Evolutionary conservation across 1,140 invertebrate species (phyloP).

Genomic region (Pogonomyrmex barbatus): DNA sequence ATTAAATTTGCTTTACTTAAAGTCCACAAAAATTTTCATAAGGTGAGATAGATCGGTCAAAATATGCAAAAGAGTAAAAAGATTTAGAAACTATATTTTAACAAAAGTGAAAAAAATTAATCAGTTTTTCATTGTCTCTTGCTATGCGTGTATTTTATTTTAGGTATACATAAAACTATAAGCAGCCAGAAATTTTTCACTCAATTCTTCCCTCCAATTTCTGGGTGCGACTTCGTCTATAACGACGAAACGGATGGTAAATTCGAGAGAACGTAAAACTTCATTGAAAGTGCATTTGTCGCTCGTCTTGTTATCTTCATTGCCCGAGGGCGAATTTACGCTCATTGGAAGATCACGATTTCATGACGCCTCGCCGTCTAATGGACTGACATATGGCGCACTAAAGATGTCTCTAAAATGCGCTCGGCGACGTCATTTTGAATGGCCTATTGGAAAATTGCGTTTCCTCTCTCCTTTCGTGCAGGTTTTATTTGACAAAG

Average conservation of each 20-base stretch:
- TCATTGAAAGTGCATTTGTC: conserved; percentile 55
- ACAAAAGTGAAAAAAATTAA: conserved; percentile 9
- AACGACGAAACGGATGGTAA: conserved; percentile 37
- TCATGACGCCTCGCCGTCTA: conserved; percentile 68
- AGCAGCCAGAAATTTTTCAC: not conserved
- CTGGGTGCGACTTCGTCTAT: not conserved
- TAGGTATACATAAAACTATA: not conserved
- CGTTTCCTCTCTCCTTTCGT: not conserved
- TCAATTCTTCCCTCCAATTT: not conserved
- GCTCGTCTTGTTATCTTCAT: conserved; percentile 41
- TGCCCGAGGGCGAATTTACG: conserved; percentile 64
- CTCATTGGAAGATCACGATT: conserved; percentile 75
- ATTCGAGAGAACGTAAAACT: conserved; percentile 62
- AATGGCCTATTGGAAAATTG: conserved; percentile 71
- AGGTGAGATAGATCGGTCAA: not conserved
- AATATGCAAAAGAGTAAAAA: not conserved
- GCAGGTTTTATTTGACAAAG: not conserved
- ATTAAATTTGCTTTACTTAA: not conserved
- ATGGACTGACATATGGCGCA: conserved; percentile 67
- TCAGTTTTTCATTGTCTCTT: not conserved
- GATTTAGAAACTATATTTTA: not conserved
- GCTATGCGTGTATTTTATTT: conserved; percentile 9
- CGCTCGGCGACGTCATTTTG: conserved; percentile 29
- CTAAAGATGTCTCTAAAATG: conserved; percentile 63
- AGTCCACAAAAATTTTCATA: not conserved